Evolutionary conservation across 2,113 vertebrate genomes (phyloP).

Genomic region (Chlorodrepanis virens): DNA sequence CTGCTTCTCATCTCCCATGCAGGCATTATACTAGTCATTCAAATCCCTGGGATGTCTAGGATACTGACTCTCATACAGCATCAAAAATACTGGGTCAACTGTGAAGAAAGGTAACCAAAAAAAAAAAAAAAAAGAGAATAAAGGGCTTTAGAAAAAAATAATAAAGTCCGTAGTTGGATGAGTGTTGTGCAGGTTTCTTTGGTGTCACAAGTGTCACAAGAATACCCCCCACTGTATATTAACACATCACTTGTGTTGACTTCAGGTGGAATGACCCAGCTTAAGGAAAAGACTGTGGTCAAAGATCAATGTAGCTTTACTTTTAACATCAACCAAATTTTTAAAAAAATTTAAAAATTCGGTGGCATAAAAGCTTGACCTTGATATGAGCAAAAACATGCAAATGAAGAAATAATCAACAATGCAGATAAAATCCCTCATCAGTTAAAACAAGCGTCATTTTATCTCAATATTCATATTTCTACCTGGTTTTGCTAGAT

Average conservation of each 20-base stretch:
- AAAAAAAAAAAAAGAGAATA: not conserved
- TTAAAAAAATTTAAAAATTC: not conserved
- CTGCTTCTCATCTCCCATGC: constrained; percentile 67
- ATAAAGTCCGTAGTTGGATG: not conserved
- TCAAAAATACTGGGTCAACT: constrained; percentile 68
- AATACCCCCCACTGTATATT: not conserved
- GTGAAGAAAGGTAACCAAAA: constrained; percentile 45
- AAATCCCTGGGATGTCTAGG: constrained; percentile 66
- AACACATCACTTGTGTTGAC: not conserved
- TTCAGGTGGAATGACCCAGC: constrained; percentile 3
- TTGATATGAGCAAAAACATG: not conserved
- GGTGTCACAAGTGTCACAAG: not conserved
- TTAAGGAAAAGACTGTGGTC: not conserved
- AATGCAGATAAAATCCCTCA: not conserved
- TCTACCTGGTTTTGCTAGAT: not conserved
- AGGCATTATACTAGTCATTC: constrained; percentile 67
- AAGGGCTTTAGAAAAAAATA: not conserved
- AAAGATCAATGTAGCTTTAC: not conserved
- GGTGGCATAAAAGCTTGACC: not conserved
- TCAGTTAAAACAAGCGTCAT: not conserved
- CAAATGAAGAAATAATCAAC: not conserved
- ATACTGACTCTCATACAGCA: constrained; percentile 45
- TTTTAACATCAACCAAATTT: not conserved
- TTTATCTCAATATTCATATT: not conserved
- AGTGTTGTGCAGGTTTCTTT: constrained; percentile 3